Conservation (phyloP, 2,113 vertebrate species). For the Hippotragus niger region DNA sequence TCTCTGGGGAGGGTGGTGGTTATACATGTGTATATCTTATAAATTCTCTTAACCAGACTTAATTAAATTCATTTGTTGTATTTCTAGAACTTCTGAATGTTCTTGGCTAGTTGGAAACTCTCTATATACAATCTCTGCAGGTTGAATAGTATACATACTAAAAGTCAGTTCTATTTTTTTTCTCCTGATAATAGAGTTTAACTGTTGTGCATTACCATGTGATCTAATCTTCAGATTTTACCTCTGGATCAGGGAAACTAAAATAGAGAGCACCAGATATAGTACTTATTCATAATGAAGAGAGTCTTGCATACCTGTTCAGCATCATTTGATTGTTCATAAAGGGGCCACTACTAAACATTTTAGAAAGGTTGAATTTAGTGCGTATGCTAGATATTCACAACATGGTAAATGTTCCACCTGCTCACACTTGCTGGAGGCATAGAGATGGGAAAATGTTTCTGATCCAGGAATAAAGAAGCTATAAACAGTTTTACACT, state of each 20-base stretch:
- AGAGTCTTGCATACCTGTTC: not conserved
- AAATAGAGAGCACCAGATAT: not conserved
- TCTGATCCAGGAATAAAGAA: not conserved
- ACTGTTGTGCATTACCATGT: not conserved
- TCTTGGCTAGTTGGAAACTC: not conserved
- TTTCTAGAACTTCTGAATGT: not conserved
- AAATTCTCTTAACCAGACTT: not conserved
- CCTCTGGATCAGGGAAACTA: not conserved
- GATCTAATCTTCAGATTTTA: not conserved
- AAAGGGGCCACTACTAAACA: not conserved
- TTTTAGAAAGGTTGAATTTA: constrained; percentile 11
- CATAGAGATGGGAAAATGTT: not conserved
- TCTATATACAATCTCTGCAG: not conserved
- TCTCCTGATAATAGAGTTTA: not conserved
- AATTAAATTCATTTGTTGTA: not conserved
- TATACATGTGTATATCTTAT: not conserved
- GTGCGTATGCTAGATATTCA: not conserved
- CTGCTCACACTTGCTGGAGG: not conserved
- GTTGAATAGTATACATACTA: not conserved
- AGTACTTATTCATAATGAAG: not conserved
- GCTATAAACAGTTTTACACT: constrained; percentile 24
- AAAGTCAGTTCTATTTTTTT: not conserved
- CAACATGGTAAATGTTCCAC: not conserved
- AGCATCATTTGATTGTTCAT: not conserved
- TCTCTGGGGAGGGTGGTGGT: not conserved